phyloP scores from a whole-genome alignment of 2,888 invertebrate genomes.

The Aquatica leii region DNA sequence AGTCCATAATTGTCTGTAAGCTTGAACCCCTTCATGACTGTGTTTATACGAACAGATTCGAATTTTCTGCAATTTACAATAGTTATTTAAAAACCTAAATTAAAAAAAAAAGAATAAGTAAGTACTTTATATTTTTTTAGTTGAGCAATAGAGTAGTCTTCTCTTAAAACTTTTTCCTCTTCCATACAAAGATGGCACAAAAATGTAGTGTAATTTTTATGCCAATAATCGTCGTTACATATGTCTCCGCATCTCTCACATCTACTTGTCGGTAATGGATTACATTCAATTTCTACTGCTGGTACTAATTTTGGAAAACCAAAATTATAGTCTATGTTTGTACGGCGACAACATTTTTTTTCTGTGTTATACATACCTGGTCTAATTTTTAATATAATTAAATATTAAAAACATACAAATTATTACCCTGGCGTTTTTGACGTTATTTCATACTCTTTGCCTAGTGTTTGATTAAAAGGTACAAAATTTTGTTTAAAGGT shows the following conservation, averaged over 20 bases:
- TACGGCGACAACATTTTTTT: slow-evolving; percentile 48
- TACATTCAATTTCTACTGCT: slow-evolving; percentile 61
- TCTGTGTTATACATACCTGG: slow-evolving; percentile 50
- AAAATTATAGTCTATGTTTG: slow-evolving; percentile 59
- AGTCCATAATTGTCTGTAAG: slow-evolving; percentile 51
- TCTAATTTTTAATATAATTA: slow-evolving; percentile 29
- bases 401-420: slow-evolving; percentile 13
- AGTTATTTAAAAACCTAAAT: too few relatives aligned
- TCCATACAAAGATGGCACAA: slow-evolving; percentile 61
- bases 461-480: slow-evolving; percentile 46
- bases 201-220: slow-evolving; percentile 53
- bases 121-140: slow-evolving; percentile 20
- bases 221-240: slow-evolving; percentile 64
- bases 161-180: slow-evolving; percentile 48
- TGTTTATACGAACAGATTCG: slow-evolving; percentile 58
- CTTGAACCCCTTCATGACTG: slow-evolving; percentile 56
- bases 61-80: slow-evolving; percentile 58
- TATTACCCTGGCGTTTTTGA: slow-evolving; percentile 52
- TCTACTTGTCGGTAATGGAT: slow-evolving; percentile 54
- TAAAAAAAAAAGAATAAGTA: too few relatives aligned
- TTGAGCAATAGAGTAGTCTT: slow-evolving; percentile 9
- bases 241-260: slow-evolving; percentile 59
- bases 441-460: slow-evolving; percentile 26
- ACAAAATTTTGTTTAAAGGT: slow-evolving; percentile 39
- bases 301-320: slow-evolving; percentile 58